Evolutionary conservation across 1,140 invertebrate species (phyloP).

Genomic region (Myzus persicae): DNA sequence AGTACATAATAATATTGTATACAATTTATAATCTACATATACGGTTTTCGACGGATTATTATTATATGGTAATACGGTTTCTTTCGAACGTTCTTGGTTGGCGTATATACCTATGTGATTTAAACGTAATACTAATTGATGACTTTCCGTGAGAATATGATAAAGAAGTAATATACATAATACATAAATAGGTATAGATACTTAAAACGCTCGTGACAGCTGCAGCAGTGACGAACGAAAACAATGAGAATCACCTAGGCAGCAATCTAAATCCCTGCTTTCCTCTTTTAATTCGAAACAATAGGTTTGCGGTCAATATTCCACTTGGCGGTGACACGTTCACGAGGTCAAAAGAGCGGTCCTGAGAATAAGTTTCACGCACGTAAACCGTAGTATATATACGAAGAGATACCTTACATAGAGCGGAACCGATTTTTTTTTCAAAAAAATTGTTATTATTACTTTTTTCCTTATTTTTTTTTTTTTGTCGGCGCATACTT

Average conservation of each 20-base stretch:
- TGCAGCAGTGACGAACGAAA: slow-evolving; percentile 6
- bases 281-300: slow-evolving; percentile 47
- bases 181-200: background rate
- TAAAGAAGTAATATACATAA: background rate
- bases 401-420: background rate
- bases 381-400: slow-evolving; percentile 34
- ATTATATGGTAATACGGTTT: slow-evolving; percentile 10
- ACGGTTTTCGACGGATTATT: background rate
- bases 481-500: slow-evolving; percentile 45
- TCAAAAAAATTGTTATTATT: slow-evolving; percentile 47
- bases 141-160: slow-evolving; percentile 3
- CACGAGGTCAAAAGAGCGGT: slow-evolving; percentile 41
- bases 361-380: slow-evolving; percentile 56
- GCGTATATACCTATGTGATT: background rate
- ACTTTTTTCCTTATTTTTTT: slow-evolving; percentile 32
- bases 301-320: slow-evolving; percentile 54
- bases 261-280: slow-evolving; percentile 34
- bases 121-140: slow-evolving; percentile 39
- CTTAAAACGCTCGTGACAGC: background rate
- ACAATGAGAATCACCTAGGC: slow-evolving; percentile 34
- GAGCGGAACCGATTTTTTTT: slow-evolving; percentile 48
- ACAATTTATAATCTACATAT: slow-evolving; percentile 7
- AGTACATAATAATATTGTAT: background rate
- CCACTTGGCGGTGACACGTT: slow-evolving; percentile 40
- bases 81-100: background rate